Conservation (phyloP, 2,113 vertebrate genomes). For the Entomyzon cyanotis region DNA sequence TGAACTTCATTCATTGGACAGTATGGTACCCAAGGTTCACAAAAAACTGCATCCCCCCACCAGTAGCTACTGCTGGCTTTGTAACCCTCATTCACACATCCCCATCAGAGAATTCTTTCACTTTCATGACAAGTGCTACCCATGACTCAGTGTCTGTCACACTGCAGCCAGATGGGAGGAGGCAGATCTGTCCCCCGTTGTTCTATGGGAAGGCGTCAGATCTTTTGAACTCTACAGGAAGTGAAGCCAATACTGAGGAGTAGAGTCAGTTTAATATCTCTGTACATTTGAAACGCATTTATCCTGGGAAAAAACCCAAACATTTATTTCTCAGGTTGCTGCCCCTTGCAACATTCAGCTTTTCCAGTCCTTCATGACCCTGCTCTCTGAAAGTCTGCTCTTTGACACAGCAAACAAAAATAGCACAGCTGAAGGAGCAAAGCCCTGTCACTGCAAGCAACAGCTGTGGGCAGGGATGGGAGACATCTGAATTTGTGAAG, state of each 20-base stretch:
- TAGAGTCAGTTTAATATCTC: neutral
- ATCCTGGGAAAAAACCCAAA: neutral
- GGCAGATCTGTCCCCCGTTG: neutral
- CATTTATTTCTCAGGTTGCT: neutral
- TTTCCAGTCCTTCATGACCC: neutral
- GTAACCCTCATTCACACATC: neutral
- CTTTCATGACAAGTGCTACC: neutral
- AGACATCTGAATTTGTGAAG: neutral
- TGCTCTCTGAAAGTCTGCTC: neutral
- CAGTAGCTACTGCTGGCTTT: neutral
- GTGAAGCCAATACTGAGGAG: neutral
- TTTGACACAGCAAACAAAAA: neutral
- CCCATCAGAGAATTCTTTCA: neutral
- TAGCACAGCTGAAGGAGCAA: neutral
- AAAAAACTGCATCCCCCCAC: neutral
- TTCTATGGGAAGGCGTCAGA: neutral
- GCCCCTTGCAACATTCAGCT: neutral
- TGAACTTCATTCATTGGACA: neutral
- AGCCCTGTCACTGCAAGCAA: neutral
- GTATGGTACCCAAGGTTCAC: neutral
- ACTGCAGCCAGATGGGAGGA: neutral
- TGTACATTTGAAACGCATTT: neutral
- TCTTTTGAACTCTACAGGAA: neutral
- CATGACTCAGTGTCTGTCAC: neutral
- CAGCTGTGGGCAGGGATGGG: neutral